Evolutionary conservation across 2,888 invertebrate species (phyloP), one percentile per base, ranked within the genome.

Genomic region (Rhingia rostrata): DNA sequence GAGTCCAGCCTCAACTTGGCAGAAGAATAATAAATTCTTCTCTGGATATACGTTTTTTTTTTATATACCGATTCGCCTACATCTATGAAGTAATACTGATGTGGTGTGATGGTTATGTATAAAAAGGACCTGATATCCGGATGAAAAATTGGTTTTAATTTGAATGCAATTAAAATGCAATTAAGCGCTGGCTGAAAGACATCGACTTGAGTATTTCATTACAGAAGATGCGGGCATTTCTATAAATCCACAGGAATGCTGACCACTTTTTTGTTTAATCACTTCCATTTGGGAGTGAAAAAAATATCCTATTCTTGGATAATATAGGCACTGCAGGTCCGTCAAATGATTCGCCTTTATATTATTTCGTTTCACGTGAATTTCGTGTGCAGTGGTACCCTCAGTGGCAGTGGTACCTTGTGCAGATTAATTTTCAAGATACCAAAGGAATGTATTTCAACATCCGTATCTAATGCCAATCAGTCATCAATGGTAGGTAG

Each of bases 141-240:
- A 79, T 84, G 83, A 84, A 74, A 74, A 84, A 84, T 84, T 74
- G 58, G 58, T 74, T 79, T 79, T 84, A 73, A 84, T 84, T 79
- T 69, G 74, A 60, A 74, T 12, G 83, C 69, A 79, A 84, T 84
- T 79, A 78, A 74, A 84, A 84, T 84, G 79, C 79, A 84, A 84
- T 84, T 84, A 84, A 63, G 73, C 30, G 49, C 14, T 33, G n/a
- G 47, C 3, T 2, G 51, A 9, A 7, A 32, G 7, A n/a, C 43
- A 12, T n/a, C 12, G 12, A n/a, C 10, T 41, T 49, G 64, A 4
- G 51, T 41, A 66, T 56, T 67, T 2, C 6, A 37, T 30, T 49
- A 43, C 43, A 14, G 41, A 6, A 60, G 60, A 58, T 66, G 33
- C 77, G n/a, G n/a, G n/a, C n/a, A n/a, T n/a, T n/a, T n/a, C n/a